Evolutionary conservation across 1,140 invertebrate genomes (phyloP).

Genomic region (Ceratosolen fusciceps): DNA sequence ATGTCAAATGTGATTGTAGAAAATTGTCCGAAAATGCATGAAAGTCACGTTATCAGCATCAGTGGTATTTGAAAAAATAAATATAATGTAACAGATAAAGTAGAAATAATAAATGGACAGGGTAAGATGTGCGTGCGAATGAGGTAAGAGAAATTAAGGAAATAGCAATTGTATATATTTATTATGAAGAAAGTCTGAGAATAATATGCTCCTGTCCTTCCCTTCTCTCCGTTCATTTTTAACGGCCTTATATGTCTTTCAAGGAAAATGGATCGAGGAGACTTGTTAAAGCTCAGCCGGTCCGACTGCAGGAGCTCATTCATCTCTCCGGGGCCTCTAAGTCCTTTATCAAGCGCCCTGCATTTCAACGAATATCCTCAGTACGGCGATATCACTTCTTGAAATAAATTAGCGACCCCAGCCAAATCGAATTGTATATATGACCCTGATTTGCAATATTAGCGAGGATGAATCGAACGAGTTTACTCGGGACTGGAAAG

Average conservation of each 20-base stretch:
- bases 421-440: slow-evolving; percentile 4
- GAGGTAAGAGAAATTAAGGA: slow-evolving; percentile 44
- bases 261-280: slow-evolving; percentile 2
- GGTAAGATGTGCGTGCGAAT: too few species aligned
- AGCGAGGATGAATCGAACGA: slow-evolving; percentile 19
- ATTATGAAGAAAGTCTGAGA: background rate
- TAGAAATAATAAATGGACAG: too few species aligned
- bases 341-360: background rate
- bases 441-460: slow-evolving; percentile 4
- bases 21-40: too few species aligned
- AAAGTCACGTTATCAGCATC: too few species aligned
- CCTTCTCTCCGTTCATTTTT: background rate
- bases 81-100: too few species aligned
- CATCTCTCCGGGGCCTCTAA: slow-evolving; percentile 1
- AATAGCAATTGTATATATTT: background rate
- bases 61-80: too few species aligned
- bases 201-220: slow-evolving; percentile 22
- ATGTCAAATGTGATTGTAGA: too few species aligned
- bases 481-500: slow-evolving; percentile 38
- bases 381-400: background rate
- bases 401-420: slow-evolving; percentile 29
- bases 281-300: background rate
- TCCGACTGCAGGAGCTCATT: slow-evolving; percentile 4
- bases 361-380: background rate
- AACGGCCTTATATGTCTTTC: background rate